Base-by-base conservation (phyloP, 2,888 invertebrate species). In the Listrodromus nycthemerus region DNA sequence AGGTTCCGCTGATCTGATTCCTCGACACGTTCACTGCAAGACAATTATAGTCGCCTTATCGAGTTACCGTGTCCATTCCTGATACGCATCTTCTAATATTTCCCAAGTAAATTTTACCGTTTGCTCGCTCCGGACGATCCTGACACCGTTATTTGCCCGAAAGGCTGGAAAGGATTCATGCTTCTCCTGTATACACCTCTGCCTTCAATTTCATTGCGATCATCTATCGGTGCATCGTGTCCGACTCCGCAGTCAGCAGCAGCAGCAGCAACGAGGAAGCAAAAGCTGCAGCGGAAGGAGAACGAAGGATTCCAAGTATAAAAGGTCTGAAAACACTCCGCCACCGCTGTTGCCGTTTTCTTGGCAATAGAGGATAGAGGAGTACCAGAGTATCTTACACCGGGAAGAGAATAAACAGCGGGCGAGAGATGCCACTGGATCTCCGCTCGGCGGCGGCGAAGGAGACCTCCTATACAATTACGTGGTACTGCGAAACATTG, bases 341-440 rank as follows among this genome's bases (percentile, higher is more conserved):
- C 71, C 70, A 69, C 63, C 27, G 66, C 33, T 19, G 45, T 48
- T 50, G 67, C 61, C 50, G 67, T 65, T 66, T 69, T 80, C 70
- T 58, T 61, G 61, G 74, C 52, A 41, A 66, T 67, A 33, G 58
- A 52, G 52, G 80, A 77, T 74, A 78, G 74, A 13, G 45, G 27
- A 58, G 74, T 74, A 71, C 27, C 45, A 24, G 69, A 71, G 82
- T 65, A 77, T 58, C 58, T 75, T 79, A 30, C 74, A 65, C 48
- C 67, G 65, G 65, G 52, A 81, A 85, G 80, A 78, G 78, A 83
- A 83, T 83, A 75, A 79, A 83, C 79, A 75, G 78, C 78, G 45
- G 30, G 33, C 80, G 69, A 50, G 63, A 70, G 58, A 66, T 75
- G 76, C 70, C 69, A 70, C 69, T 75, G 79, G 58, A 19, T 71